Evolutionary conservation across 2,113 vertebrate genomes (phyloP), one percentile per base, ranked within the genome.

Genomic region (Ochotona curzoniae): DNA sequence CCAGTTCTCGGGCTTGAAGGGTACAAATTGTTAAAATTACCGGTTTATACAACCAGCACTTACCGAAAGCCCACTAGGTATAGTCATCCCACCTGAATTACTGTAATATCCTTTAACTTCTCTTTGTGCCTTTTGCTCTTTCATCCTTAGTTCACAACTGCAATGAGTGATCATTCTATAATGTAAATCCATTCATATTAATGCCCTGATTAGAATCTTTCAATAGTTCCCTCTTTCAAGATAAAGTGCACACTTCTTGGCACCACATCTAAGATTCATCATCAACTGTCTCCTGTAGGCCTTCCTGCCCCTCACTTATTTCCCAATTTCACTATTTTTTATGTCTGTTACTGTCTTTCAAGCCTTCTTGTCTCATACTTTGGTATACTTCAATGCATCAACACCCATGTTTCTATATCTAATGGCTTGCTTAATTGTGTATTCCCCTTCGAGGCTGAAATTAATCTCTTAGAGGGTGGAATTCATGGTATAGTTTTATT

Each of bases 11-110:
- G 35, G 66, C 73, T n/a, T 80, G 79, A 92, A 80, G 47, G 49
- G 28, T 78, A 2, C 60, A 82, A 86, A 89, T 54, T 88, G 21
- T 91, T 83, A 90, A 75, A 89, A 89, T 80, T 93, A 8, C 25
- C 83, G 47, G 44, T 79, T 93, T 91, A 71, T 32, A 35, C 17
- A 92, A 49, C 26, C 73, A 83, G 51, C 26, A n/a, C 61, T 86
- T 83, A 86, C 26, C 54, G 71, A 78, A 82, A 93, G 4, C 8
- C 79, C 87, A 63, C 35, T 38, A 81, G 67, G 20, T 54, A 38
- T 6, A 49, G 60, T 51, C 44, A 70, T 88, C 80, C 81, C 83
- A 20, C 44, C 35, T 75, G 76, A 74, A 57, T 86, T 44, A 76
- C 67, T 75, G 2, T 71, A 87, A 84, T 49, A 90, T 57, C 13